phyloP scores from a whole-genome alignment of 1,140 invertebrate species.

The Tetramorium simillimum region DNA sequence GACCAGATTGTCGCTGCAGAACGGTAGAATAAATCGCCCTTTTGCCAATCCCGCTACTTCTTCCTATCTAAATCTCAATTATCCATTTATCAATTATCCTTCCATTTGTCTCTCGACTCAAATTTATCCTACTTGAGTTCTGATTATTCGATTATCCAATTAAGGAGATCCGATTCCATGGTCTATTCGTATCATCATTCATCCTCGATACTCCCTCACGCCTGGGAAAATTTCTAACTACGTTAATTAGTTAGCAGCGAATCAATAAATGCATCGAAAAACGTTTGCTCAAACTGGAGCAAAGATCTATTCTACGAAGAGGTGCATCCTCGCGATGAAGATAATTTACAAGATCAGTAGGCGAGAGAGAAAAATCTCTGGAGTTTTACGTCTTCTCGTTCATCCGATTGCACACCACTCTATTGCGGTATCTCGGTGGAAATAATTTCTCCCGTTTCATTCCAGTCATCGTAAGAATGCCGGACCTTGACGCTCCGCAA shows the following conservation, averaged over 20 bases:
- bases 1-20: neutral
- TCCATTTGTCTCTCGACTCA: neutral
- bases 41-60: neutral
- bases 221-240: neutral
- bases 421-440: neutral
- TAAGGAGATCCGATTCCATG: neutral
- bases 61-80: slow-evolving; percentile 23
- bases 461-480: neutral
- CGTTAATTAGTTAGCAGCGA: neutral
- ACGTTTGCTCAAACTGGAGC: neutral
- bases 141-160: neutral
- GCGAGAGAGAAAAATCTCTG: neutral
- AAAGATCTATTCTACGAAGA: neutral
- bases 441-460: neutral
- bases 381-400: neutral
- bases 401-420: neutral
- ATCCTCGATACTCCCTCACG: neutral
- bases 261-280: neutral
- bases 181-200: neutral
- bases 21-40: neutral
- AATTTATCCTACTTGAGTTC: neutral
- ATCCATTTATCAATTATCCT: slow-evolving; percentile 16
- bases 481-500: neutral
- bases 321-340: neutral
- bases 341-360: neutral